These are phyloP conservation scores for Apodemia zela DNA, from an alignment of 2,888 invertebrate genomes.

Conservation along the genomic window DNA sequence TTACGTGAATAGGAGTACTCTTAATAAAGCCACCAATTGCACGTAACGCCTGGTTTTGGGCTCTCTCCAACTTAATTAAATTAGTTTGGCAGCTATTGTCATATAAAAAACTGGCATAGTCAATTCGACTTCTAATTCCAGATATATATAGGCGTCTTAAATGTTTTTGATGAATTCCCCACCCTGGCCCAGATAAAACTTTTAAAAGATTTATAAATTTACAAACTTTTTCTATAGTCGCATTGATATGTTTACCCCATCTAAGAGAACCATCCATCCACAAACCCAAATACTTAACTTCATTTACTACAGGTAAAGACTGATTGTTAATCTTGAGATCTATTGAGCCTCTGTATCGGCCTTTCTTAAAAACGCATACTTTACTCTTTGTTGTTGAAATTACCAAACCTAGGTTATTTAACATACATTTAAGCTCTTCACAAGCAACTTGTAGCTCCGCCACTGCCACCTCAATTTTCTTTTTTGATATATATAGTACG, in stretches of 20 bases:
- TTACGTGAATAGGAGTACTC: slow-evolving; percentile 26
- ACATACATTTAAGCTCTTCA: slow-evolving; percentile 5
- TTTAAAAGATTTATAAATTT: slow-evolving; percentile 26
- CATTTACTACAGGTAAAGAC: slow-evolving; percentile 13
- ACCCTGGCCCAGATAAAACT: slow-evolving; percentile 24
- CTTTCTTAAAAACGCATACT: slow-evolving; percentile 28
- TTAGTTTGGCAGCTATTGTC: slow-evolving; percentile 18
- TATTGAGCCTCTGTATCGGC: slow-evolving; percentile 5
- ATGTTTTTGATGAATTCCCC: slow-evolving; percentile 27
- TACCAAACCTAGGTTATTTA: slow-evolving; percentile 27
- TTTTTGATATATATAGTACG: slow-evolving; percentile 7
- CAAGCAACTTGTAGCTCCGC: slow-evolving; percentile 20
- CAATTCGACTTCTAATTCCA: slow-evolving; percentile 22
- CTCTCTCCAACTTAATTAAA: slow-evolving; percentile 21
- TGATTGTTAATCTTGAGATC: slow-evolving; percentile 20
- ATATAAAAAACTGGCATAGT: slow-evolving; percentile 25
- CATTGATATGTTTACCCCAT: slow-evolving; percentile 29
- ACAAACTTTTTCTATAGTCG: slow-evolving; percentile 18
- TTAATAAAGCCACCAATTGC: slow-evolving; percentile 27
- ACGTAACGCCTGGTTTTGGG: slow-evolving; percentile 26
- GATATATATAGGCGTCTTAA: slow-evolving; percentile 24
- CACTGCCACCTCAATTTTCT: not conserved
- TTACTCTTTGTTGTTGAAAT: slow-evolving; percentile 29
- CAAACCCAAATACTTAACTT: slow-evolving; percentile 25
- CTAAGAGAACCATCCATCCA: slow-evolving; percentile 28